Conservation (phyloP, 1,140 invertebrate species). For the Euschistus heros region DNA sequence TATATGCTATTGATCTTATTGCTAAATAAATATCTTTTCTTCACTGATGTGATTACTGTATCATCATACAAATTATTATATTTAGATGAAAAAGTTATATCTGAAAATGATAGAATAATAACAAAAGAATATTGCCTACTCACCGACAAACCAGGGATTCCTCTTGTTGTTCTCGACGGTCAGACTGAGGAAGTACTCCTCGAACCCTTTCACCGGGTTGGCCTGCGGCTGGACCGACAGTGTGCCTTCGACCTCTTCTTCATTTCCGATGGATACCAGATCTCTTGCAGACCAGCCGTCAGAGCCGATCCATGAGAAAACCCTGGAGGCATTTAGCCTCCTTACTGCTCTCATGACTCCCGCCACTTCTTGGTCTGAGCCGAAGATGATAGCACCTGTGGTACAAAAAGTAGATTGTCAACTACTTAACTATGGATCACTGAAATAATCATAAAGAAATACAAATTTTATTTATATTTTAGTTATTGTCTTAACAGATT, state of each 20-base stretch:
- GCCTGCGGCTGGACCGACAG: slow-evolving; percentile 83
- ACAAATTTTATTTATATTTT: too few species aligned
- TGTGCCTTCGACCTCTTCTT: slow-evolving; percentile 74
- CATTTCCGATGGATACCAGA: slow-evolving; percentile 78
- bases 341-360: slow-evolving; percentile 87
- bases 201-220: slow-evolving; percentile 73
- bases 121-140: too few species aligned
- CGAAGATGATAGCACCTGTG: slow-evolving; percentile 87
- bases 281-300: slow-evolving; percentile 85
- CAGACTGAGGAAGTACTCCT: slow-evolving; percentile 75
- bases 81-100: too few species aligned
- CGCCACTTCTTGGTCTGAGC: slow-evolving; percentile 91
- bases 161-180: slow-evolving; percentile 76
- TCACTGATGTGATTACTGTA: too few species aligned
- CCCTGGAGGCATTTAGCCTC: slow-evolving; percentile 71
- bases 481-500: too few species aligned
- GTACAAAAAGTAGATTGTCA: too few species aligned
- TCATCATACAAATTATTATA: too few species aligned
- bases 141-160: slow-evolving; percentile 90
- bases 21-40: too few species aligned
- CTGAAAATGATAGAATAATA: too few species aligned
- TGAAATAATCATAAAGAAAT: too few species aligned
- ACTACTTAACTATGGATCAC: too few species aligned
- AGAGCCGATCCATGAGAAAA: slow-evolving; percentile 89
- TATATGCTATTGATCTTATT: too few species aligned